phyloP scores from a whole-genome alignment of 2,113 vertebrate species.

The Odocoileus virginianus region DNA sequence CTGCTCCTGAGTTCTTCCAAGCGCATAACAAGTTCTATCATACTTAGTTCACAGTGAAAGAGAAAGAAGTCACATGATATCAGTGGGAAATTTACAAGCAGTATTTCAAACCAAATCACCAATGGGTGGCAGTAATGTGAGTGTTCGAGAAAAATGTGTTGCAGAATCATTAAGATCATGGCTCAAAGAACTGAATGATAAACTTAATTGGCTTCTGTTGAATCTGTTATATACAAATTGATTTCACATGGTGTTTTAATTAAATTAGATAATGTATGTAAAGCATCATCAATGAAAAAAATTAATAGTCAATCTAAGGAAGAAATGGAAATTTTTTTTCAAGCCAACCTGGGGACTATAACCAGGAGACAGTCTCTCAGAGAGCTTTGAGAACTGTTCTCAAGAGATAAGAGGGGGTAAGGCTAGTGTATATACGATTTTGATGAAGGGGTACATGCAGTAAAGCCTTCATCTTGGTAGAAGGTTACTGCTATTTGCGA shows the following conservation, averaged over 20 bases:
- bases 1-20: background rate
- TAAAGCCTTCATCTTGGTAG: background rate
- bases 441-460: background rate
- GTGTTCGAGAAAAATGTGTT: background rate
- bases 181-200: background rate
- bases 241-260: background rate
- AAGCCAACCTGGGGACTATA: background rate
- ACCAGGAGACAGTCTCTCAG: background rate
- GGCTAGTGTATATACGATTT: background rate
- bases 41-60: background rate
- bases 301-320: background rate
- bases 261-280: background rate
- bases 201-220: background rate
- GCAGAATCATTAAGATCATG: background rate
- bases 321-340: background rate
- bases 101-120: background rate
- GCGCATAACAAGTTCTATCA: background rate
- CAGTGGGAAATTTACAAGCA: background rate
- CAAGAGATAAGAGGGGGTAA: background rate
- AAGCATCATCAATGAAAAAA: background rate
- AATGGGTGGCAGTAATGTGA: background rate
- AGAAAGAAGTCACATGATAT: background rate
- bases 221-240: background rate
- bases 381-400: background rate
- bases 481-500: background rate